These are phyloP conservation scores for Pseudonaja textilis DNA, from an alignment of 2,113 vertebrate species.

Conservation along the genomic window DNA sequence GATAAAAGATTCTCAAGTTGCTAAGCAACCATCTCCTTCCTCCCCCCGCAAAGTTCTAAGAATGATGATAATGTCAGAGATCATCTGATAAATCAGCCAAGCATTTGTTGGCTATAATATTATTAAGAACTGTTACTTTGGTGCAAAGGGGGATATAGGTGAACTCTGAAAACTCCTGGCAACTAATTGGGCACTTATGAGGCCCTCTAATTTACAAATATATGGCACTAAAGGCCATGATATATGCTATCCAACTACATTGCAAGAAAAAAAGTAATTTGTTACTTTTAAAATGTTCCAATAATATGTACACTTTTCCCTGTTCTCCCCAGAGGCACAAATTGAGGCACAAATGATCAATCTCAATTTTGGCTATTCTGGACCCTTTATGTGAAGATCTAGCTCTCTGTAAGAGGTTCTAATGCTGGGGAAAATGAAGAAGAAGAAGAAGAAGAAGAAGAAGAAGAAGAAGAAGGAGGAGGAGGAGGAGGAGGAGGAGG, in stretches of 20 bases:
- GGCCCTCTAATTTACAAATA: constrained; percentile 39
- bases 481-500: too few relatives aligned
- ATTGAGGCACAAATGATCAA: background rate
- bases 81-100: background rate
- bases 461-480: too few relatives aligned
- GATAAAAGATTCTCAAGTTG: background rate
- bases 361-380: background rate
- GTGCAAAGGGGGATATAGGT: background rate
- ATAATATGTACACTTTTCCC: background rate
- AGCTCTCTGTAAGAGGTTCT: background rate
- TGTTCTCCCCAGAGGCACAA: background rate
- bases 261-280: constrained; percentile 3
- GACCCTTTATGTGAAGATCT: background rate
- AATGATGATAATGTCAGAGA: background rate
- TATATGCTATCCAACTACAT: constrained; percentile 21
- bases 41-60: background rate
- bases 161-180: background rate
- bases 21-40: background rate
- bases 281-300: background rate
- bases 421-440: background rate
- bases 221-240: constrained; percentile 1
- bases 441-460: background rate
- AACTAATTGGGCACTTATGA: background rate
- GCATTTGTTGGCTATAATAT: background rate
- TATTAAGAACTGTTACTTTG: background rate